These are phyloP conservation scores for Pelecanoides urinatrix DNA, from an alignment of 2,113 vertebrate genomes.

Conservation along the genomic window DNA sequence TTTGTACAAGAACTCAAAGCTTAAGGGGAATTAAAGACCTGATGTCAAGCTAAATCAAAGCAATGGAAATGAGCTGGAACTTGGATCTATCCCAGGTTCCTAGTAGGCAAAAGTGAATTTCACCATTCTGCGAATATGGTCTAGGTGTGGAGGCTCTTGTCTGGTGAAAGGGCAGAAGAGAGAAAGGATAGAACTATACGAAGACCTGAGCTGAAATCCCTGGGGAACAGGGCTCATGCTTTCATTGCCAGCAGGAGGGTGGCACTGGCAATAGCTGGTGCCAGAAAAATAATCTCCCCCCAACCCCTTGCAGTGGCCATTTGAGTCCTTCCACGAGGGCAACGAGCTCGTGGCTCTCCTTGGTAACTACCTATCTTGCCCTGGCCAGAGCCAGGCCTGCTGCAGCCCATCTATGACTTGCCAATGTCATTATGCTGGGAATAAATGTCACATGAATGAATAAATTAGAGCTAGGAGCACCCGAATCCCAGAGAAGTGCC, in stretches of 20 bases:
- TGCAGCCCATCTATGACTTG: neutral
- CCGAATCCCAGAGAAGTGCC: neutral
- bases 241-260: neutral
- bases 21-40: neutral
- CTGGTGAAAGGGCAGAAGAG: neutral
- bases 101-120: neutral
- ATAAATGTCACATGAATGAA: neutral
- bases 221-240: neutral
- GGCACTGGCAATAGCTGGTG: neutral
- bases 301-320: neutral
- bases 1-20: neutral
- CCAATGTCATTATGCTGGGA: neutral
- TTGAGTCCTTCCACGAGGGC: neutral
- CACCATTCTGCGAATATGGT: neutral
- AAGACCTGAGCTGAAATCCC: neutral
- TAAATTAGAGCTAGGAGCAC: neutral
- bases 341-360: neutral
- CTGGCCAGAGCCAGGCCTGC: neutral
- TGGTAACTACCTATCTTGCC: neutral
- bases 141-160: neutral
- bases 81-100: neutral
- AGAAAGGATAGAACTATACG: accelerated
- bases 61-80: neutral
- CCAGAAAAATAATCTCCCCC: neutral
- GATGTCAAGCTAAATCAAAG: neutral